Percentiles rank a stretch among this genome's conserved stretches.
Conservation (phyloP, 2,888 invertebrate genomes). For the Apodemia hepburni region DNA sequence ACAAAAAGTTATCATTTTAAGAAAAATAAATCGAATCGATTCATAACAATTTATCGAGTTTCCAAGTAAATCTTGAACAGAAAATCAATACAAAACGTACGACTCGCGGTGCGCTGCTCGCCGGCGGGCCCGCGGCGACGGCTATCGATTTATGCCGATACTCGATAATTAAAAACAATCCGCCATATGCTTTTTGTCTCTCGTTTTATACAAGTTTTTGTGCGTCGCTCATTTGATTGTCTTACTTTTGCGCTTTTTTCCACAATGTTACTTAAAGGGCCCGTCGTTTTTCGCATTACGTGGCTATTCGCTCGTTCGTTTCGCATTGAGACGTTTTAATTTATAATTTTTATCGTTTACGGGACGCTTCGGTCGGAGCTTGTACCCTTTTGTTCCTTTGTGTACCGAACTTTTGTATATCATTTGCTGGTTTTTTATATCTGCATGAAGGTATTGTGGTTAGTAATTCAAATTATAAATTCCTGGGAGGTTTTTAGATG, state of each 20-base stretch:
- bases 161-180: slow-evolving; percentile 81
- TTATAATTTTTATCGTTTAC: slow-evolving; percentile 57
- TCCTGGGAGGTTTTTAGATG: not conserved
- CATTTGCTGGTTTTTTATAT: slow-evolving; percentile 17
- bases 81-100: slow-evolving; percentile 33
- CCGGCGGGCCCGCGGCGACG: slow-evolving; percentile 72
- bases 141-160: slow-evolving; percentile 79
- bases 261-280: slow-evolving; percentile 48
- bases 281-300: slow-evolving; percentile 54
- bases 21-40: not conserved
- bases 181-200: slow-evolving; percentile 76
- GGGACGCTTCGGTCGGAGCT: slow-evolving; percentile 26
- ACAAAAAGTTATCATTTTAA: too few relatives aligned
- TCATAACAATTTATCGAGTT: slow-evolving; percentile 12
- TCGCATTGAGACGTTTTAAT: slow-evolving; percentile 68
- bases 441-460: slow-evolving; percentile 2
- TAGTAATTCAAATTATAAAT: slow-evolving; percentile 17
- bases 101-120: slow-evolving; percentile 47
- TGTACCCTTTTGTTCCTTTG: slow-evolving; percentile 33
- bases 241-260: slow-evolving; percentile 59
- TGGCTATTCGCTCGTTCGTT: slow-evolving; percentile 56
- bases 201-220: slow-evolving; percentile 74
- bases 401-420: slow-evolving; percentile 22
- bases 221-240: slow-evolving; percentile 79
- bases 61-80: slow-evolving; percentile 19